Evolutionary conservation across 2,888 invertebrate genomes (phyloP), one percentile per base, ranked within the genome.

Genomic region (Limenitis camilla): DNA sequence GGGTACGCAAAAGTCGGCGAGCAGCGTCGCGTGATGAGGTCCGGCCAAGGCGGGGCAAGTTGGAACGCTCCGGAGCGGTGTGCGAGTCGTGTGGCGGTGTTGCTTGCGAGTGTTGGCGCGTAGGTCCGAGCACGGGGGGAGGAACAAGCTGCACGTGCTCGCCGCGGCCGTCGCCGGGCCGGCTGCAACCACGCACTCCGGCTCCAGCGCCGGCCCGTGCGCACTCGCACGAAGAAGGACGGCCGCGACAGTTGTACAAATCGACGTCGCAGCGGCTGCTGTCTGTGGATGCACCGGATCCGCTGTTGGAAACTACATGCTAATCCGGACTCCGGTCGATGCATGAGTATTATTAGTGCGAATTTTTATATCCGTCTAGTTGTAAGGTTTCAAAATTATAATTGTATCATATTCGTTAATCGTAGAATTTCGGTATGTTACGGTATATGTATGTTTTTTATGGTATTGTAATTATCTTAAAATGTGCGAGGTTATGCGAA

Each of bases 341-440:
- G 74, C 76, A 75, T 66, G 83, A 85, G 83, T 85, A 85, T 85
- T 84, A 81, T 76, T 84, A 85, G 81, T 76, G 76, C 76, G 81
- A 81, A 80, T 81, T 85, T 74, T 85, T 84, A 77, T 85, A 85
- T 84, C 81, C 80, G 74, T 71, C 69, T 81, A 80, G 77, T 59
- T 70, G 56, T 85, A 84, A 85, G 84, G 64, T 79, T 84, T 81
- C 81, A 72, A 84, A 85, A 84, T 84, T 81, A 75, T 81, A 69
- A 78, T 76, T 81, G 78, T 84, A 81, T 73, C 69, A 75, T 83
- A 80, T 74, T 73, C 67, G 66, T 72, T 71, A 56, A 55, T 56
- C 66, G 65, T 68, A 65, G 66, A 63, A 63, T 68, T 64, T 62
- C 61, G 64, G 66, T 69, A 72, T 68, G 69, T 73, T 69, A 67